phyloP scores from a whole-genome alignment of 2,797 vertebrate genomes.

The Telmatherina bonti region DNA sequence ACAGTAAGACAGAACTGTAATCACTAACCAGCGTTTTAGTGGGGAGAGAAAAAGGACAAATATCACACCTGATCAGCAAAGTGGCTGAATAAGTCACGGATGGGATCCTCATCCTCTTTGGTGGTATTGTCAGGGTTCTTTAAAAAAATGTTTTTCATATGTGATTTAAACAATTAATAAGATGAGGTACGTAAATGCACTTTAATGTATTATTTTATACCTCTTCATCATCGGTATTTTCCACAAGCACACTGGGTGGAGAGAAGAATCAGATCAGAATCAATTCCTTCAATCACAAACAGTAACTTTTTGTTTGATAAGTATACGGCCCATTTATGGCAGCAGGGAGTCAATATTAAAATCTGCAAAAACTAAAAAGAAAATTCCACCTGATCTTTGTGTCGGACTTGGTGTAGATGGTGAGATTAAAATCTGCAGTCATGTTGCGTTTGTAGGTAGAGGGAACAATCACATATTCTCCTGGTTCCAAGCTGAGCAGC shows the following conservation, averaged over 20 bases:
- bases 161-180: neutral
- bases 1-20: neutral
- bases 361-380: too few relatives aligned
- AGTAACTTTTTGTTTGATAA: neutral
- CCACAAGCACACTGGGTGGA: slow-evolving; percentile 37
- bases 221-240: slow-evolving; percentile 8
- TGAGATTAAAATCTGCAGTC: slow-evolving; percentile 58
- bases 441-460: slow-evolving; percentile 42
- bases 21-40: neutral
- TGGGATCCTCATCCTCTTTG: neutral
- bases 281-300: neutral
- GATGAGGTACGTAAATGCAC: neutral
- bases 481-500: slow-evolving; percentile 58
- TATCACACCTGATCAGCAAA: slow-evolving; percentile 59
- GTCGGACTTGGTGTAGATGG: slow-evolving; percentile 58
- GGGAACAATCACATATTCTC: slow-evolving; percentile 67
- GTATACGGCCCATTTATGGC: neutral
- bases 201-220: slow-evolving; percentile 18
- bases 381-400: slow-evolving; percentile 56
- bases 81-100: slow-evolving; percentile 22
- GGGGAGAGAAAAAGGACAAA: neutral
- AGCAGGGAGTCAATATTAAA: neutral
- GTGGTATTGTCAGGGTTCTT: neutral
- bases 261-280: slow-evolving; percentile 1
- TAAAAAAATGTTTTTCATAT: neutral